These are phyloP conservation scores for Origma solitaria DNA, from an alignment of 2,113 vertebrate species.

Conservation along the genomic window DNA sequence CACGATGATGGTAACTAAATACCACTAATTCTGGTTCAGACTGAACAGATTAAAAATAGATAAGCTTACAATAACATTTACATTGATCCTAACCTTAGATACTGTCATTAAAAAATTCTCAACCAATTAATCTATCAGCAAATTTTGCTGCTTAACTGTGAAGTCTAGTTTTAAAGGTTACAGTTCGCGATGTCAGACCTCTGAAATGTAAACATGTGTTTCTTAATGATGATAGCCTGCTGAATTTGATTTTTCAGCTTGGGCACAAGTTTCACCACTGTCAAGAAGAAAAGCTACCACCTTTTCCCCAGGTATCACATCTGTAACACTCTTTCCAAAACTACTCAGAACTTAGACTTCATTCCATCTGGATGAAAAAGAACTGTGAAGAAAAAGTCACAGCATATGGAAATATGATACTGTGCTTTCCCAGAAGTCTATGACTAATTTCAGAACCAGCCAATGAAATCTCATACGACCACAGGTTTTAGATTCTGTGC, in stretches of 20 bases:
- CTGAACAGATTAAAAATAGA: background rate
- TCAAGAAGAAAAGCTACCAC: slow-evolving; percentile 7
- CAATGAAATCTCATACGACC: background rate
- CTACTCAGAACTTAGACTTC: background rate
- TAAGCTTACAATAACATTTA: background rate
- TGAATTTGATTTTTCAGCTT: background rate
- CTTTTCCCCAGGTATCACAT: background rate
- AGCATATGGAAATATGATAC: background rate
- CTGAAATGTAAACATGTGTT: background rate
- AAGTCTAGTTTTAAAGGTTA: background rate
- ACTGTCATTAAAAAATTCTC: background rate
- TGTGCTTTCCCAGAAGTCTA: background rate
- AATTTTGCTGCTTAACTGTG: background rate
- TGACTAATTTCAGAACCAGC: background rate
- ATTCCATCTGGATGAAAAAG: background rate
- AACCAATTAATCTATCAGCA: background rate
- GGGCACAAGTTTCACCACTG: background rate
- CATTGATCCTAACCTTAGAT: background rate
- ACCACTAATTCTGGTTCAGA: background rate
- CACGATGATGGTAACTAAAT: background rate
- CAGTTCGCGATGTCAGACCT: background rate
- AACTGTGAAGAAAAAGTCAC: background rate
- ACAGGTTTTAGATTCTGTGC: background rate
- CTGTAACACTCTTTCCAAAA: background rate
- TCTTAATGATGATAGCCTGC: background rate